Evolutionary conservation across 2,113 vertebrate species (phyloP).

Genomic region (Cyanistes caeruleus): DNA sequence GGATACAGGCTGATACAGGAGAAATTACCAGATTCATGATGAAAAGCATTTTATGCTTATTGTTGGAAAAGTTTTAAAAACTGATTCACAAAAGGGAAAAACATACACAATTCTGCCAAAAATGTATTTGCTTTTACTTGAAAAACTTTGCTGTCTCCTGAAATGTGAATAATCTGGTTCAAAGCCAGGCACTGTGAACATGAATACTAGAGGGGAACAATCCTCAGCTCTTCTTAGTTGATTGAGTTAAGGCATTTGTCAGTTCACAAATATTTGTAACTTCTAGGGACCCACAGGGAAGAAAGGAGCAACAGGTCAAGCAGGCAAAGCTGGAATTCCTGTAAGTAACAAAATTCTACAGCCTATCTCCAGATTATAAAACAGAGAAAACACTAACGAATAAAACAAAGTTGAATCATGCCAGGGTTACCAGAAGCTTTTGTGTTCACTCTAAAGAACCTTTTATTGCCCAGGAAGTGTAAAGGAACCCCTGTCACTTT

Average conservation of each 20-base stretch:
- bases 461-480: neutral
- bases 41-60: neutral
- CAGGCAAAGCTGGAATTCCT: slow-evolving; percentile 82
- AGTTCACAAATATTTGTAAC: slow-evolving; percentile 57
- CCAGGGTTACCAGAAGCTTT: neutral
- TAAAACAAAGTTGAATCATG: neutral
- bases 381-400: neutral
- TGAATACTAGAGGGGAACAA: neutral
- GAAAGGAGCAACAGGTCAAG: slow-evolving; percentile 84
- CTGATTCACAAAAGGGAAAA: neutral
- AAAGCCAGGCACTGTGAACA: neutral
- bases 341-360: slow-evolving; percentile 78
- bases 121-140: neutral
- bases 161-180: neutral
- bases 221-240: neutral
- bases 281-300: slow-evolving; percentile 86
- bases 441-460: neutral
- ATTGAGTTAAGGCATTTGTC: neutral
- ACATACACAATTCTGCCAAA: neutral
- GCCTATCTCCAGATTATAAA: slow-evolving; percentile 24
- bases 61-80: slow-evolving; percentile 34
- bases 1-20: neutral
- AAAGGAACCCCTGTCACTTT: neutral
- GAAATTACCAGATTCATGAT: neutral
- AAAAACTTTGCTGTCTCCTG: neutral